Conservation (phyloP, 2,113 vertebrate genomes). For the Synchiropus splendidus region DNA sequence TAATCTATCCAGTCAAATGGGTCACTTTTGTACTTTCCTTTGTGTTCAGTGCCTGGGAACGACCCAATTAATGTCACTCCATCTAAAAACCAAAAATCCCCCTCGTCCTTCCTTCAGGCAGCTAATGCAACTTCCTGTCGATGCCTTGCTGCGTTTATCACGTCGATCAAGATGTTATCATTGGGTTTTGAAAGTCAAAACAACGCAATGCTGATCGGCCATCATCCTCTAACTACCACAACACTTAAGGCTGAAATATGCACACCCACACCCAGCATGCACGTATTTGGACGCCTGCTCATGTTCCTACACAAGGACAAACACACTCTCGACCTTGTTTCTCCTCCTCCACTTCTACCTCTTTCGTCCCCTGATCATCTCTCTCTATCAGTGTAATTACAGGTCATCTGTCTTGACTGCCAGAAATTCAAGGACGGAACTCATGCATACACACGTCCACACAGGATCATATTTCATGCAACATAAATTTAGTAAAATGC, state of each 20-base stretch:
- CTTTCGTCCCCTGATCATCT: conserved; percentile 8
- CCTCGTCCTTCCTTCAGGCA: too few relatives aligned
- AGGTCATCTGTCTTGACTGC: conserved; percentile 52
- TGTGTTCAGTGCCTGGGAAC: background rate
- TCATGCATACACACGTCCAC: conserved; percentile 11
- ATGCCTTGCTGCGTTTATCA: background rate
- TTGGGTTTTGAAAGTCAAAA: conserved; percentile 23
- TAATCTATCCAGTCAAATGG: too few relatives aligned
- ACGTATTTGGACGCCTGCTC: background rate
- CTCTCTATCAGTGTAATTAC: conserved; percentile 54
- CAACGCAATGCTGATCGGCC: conserved; percentile 1
- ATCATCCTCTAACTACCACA: conserved; percentile 8
- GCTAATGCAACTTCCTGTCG: background rate
- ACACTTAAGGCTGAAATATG: conserved; percentile 21
- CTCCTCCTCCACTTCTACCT: conserved; percentile 18
- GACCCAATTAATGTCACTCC: too few relatives aligned
- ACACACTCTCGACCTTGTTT: conserved; percentile 43
- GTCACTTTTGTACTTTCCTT: too few relatives aligned
- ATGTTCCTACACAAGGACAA: conserved; percentile 34
- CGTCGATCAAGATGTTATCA: background rate
- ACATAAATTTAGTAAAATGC: too few relatives aligned
- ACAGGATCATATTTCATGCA: background rate
- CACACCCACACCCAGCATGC: conserved; percentile 5
- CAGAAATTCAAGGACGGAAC: conserved; percentile 52
- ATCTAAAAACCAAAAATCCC: too few relatives aligned